Evolutionary conservation across 1,140 invertebrate genomes (phyloP).

Genomic region (Anoplophora glabripennis): DNA sequence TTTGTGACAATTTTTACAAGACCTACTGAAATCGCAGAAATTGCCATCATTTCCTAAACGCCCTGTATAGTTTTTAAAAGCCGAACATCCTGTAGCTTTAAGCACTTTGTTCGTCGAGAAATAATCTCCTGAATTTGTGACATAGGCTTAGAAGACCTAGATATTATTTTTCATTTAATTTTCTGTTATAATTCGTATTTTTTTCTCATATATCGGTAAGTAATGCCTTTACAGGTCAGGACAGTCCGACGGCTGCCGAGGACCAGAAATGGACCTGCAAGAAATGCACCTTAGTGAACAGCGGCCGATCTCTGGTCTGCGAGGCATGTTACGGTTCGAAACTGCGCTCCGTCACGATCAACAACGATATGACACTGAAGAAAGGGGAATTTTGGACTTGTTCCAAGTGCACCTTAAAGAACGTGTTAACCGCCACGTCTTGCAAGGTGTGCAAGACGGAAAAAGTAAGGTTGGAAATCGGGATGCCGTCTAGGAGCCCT

Average conservation of each 20-base stretch:
- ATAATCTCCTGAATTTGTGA: too few relatives aligned
- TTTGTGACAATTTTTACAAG: too few relatives aligned
- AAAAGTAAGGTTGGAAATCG: constrained; percentile 31
- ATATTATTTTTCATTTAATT: too few relatives aligned
- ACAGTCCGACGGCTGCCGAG: constrained; percentile 24
- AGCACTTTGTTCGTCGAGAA: too few relatives aligned
- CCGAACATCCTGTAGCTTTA: too few relatives aligned
- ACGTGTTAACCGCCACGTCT: constrained; percentile 64
- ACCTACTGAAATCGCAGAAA: too few relatives aligned
- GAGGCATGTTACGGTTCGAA: constrained; percentile 81
- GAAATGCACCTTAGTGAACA: constrained; percentile 83
- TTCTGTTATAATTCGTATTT: too few relatives aligned
- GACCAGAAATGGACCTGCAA: constrained; percentile 77
- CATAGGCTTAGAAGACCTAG: too few relatives aligned
- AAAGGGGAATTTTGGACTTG: constrained; percentile 78
- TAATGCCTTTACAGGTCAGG: background rate
- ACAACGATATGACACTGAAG: constrained; percentile 65
- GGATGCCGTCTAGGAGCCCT: constrained; percentile 44
- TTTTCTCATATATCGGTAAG: too few relatives aligned
- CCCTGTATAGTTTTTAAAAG: too few relatives aligned
- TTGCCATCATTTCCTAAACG: too few relatives aligned
- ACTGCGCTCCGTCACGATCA: constrained; percentile 62
- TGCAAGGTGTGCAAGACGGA: constrained; percentile 74
- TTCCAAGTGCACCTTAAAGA: constrained; percentile 78
- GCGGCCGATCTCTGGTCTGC: constrained; percentile 64